Evolutionary conservation across 2,888 invertebrate species (phyloP).

Genomic region (Cacoxenus indagator): DNA sequence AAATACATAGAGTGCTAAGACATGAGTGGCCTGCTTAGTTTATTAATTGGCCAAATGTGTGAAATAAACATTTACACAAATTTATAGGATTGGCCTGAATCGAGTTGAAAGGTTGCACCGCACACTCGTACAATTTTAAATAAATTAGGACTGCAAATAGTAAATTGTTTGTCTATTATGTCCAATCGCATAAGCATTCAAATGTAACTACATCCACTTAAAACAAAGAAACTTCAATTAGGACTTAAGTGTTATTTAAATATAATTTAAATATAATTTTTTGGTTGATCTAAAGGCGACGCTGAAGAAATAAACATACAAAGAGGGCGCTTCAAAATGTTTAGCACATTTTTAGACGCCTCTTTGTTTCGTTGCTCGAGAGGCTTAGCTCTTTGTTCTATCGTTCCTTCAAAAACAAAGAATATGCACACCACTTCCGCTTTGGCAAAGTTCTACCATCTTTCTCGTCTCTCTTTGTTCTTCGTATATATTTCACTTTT

Average conservation of each 20-base stretch:
- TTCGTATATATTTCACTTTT: neutral
- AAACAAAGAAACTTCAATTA: neutral
- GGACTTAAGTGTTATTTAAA: slow-evolving; percentile 9
- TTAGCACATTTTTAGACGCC: slow-evolving; percentile 10
- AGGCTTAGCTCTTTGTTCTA: neutral
- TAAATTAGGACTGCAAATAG: too few species aligned
- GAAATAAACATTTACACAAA: slow-evolving; percentile 28
- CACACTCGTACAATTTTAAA: too few species aligned
- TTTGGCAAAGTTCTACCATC: neutral
- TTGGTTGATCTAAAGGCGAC: neutral
- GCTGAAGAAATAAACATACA: neutral
- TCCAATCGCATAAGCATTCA: too few species aligned
- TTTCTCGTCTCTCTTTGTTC: neutral
- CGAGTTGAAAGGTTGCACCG: too few species aligned
- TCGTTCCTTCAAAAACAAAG: neutral
- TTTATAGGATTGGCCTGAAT: slow-evolving; percentile 56
- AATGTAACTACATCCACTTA: neutral
- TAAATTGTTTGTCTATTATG: slow-evolving; percentile 11
- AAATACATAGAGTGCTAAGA: too few species aligned
- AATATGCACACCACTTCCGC: slow-evolving; percentile 5
- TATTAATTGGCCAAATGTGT: too few species aligned
- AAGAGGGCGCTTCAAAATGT: neutral
- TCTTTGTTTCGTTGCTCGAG: neutral
- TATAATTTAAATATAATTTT: neutral
- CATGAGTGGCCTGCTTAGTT: too few species aligned